Evolutionary conservation across 2,888 invertebrate genomes (phyloP).

Genomic region (Ectemnius continuus): DNA sequence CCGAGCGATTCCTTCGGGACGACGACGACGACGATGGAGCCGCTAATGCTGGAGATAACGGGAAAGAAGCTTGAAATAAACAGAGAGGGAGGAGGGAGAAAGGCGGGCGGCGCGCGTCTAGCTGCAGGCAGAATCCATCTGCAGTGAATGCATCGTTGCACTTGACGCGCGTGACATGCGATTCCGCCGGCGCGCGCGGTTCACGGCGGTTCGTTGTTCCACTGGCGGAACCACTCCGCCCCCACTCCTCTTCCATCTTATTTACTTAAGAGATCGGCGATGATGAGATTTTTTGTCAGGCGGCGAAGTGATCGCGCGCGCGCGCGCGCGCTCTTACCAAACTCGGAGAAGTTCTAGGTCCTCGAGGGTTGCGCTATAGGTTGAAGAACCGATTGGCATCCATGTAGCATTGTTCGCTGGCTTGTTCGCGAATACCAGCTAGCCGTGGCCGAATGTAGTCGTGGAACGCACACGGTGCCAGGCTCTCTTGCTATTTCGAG

Average conservation of each 20-base stretch:
- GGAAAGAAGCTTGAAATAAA: conserved; percentile 13
- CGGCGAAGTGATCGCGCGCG: too few relatives aligned
- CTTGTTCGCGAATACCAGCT: conserved; percentile 26
- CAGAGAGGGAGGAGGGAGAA: background rate
- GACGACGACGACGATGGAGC: too few relatives aligned
- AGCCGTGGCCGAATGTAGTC: conserved; percentile 26
- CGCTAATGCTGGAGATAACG: conserved; percentile 25
- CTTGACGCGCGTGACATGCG: conserved; percentile 72
- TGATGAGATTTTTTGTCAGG: conserved; percentile 6
- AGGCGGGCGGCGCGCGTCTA: conserved; percentile 32
- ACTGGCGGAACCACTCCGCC: conserved; percentile 62
- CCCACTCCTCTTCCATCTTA: conserved; percentile 22
- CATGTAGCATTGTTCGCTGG: conserved; percentile 41
- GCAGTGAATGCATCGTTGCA: conserved; percentile 72
- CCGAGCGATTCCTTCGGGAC: too few relatives aligned
- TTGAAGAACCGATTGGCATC: background rate
- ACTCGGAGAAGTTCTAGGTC: background rate
- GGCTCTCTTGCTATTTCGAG: conserved; percentile 41
- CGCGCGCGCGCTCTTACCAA: background rate
- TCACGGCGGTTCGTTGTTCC: conserved; percentile 75
- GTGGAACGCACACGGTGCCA: conserved; percentile 28
- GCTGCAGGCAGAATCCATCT: conserved; percentile 52
- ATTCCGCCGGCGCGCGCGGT: conserved; percentile 67
- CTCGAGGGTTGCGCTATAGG: background rate
- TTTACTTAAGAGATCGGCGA: conserved; percentile 20